Conservation (phyloP, 2,113 vertebrate species). For the Eolophus roseicapilla region DNA sequence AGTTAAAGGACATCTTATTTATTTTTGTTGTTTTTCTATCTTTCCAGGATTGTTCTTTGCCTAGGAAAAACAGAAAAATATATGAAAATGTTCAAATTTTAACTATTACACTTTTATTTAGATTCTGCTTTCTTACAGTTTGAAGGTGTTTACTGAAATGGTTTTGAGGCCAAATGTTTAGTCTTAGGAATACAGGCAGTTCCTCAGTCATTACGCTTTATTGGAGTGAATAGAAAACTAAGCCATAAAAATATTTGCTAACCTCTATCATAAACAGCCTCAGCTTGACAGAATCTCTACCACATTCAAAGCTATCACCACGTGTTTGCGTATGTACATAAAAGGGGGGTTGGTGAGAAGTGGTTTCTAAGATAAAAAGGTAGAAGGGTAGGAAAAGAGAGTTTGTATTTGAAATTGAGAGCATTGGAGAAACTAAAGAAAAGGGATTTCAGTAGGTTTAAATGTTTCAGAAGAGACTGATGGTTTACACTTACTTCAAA, state of each 20-base stretch:
- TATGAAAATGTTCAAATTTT: neutral
- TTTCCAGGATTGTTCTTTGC: neutral
- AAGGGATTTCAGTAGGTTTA: neutral
- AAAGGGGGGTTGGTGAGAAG: neutral
- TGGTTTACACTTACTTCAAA: neutral
- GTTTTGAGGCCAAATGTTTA: neutral
- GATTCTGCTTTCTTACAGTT: neutral
- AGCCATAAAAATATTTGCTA: neutral
- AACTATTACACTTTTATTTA: neutral
- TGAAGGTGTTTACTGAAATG: neutral
- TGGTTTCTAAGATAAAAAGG: neutral
- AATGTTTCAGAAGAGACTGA: neutral
- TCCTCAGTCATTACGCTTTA: neutral
- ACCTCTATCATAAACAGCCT: neutral
- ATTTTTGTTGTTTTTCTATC: neutral
- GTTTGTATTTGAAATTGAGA: neutral
- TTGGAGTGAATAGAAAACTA: neutral
- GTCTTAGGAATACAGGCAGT: neutral
- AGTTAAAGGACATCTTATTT: neutral
- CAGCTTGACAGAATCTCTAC: neutral
- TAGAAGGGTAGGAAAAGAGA: neutral
- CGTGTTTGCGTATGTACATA: neutral
- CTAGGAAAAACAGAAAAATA: neutral
- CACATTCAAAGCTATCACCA: neutral
- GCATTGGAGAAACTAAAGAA: neutral